These are phyloP conservation scores for Trachymyrmex septentrionalis DNA, from an alignment of 1,140 invertebrate species.

Conservation along the genomic window DNA sequence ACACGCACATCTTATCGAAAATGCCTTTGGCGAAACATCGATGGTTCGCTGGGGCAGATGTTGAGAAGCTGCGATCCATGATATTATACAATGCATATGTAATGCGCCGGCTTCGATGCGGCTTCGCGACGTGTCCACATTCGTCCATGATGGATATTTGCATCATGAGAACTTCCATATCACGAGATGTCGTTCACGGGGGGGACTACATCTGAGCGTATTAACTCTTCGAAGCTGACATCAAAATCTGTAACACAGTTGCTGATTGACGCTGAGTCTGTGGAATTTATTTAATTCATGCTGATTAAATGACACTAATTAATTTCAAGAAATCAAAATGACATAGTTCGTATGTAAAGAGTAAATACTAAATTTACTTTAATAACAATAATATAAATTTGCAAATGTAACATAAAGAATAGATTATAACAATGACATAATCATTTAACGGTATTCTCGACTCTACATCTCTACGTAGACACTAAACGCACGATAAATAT, in stretches of 20 bases:
- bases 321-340: no score
- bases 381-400: no score
- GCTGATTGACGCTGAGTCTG: no score
- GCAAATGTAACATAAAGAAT: no score
- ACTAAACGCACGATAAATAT: neutral
- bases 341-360: no score
- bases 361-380: no score
- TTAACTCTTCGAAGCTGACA: neutral
- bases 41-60: slow-evolving; percentile 35
- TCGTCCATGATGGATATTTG: neutral
- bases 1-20: slow-evolving; percentile 26
- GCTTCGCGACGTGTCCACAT: slow-evolving; percentile 36
- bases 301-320: no score
- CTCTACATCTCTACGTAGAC: neutral
- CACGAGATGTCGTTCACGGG: slow-evolving; percentile 2
- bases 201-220: neutral
- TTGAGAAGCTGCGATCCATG: slow-evolving; percentile 41
- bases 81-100: slow-evolving; percentile 61
- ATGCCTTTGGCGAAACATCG: slow-evolving; percentile 22
- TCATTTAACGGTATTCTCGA: neutral
- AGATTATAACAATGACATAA: neutral
- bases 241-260: no score
- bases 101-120: slow-evolving; percentile 31
- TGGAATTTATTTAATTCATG: no score
- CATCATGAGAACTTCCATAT: slow-evolving; percentile 29